Conservation (phyloP, 2,797 vertebrate species). For the Labroides dimidiatus region DNA sequence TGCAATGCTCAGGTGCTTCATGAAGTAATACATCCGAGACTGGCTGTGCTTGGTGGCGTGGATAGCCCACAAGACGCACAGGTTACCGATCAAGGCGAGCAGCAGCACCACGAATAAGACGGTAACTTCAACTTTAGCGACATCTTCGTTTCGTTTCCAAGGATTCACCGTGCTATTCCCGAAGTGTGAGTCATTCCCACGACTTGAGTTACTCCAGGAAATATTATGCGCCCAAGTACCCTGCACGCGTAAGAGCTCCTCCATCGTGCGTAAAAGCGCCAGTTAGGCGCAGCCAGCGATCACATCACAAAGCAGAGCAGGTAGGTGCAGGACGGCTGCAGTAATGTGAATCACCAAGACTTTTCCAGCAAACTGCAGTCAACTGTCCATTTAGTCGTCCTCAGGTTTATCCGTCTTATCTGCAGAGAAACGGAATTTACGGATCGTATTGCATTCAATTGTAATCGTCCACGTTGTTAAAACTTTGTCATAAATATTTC, state of each 20-base stretch:
- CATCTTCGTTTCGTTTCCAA: conserved; percentile 92
- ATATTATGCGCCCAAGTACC: conserved; percentile 52
- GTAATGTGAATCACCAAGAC: neutral
- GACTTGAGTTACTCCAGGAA: conserved; percentile 71
- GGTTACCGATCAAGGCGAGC: conserved; percentile 92
- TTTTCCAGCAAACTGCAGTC: neutral
- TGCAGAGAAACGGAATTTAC: conserved; percentile 20
- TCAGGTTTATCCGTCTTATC: neutral
- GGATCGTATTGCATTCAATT: conserved; percentile 5
- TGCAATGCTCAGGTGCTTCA: conserved; percentile 98
- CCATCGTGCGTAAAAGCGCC: conserved; percentile 80
- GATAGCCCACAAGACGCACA: conserved; percentile 93
- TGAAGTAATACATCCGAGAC: conserved; percentile 98
- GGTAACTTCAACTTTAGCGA: conserved; percentile 95
- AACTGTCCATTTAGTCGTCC: neutral
- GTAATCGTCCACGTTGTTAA: neutral
- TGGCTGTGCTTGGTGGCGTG: conserved; percentile 90
- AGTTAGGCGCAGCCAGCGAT: conserved; percentile 43
- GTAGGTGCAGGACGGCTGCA: neutral
- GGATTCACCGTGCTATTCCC: conserved; percentile 86
- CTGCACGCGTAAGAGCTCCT: conserved; percentile 70
- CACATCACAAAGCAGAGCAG: conserved; percentile 67
- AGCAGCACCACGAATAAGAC: conserved; percentile 92
- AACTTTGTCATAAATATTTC: neutral
- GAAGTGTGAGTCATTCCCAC: conserved; percentile 65